Evolutionary conservation across 2,888 invertebrate species (phyloP).

Genomic region (Spatulosminthurus flaviceps): DNA sequence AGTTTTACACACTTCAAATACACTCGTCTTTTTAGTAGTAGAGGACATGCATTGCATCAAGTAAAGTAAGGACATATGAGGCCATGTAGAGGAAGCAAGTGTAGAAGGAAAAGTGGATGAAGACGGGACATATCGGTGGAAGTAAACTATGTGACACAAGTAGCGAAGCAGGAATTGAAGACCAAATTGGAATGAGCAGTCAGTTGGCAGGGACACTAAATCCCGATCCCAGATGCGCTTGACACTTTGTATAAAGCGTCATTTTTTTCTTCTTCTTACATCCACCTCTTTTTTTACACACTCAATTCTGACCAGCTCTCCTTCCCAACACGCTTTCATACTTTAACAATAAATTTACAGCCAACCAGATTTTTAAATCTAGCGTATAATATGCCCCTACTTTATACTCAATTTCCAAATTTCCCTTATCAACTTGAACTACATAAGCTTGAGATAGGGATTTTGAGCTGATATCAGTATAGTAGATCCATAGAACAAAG

Average conservation of each 20-base stretch:
- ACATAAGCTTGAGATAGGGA: too few relatives aligned
- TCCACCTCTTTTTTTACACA: too few relatives aligned
- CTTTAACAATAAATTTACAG: background rate
- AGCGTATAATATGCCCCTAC: background rate
- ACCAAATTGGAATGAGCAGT: constrained; percentile 46
- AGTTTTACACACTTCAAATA: background rate
- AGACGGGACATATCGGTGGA: constrained; percentile 2
- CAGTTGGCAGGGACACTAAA: constrained; percentile 49
- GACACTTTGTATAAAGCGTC: constrained; percentile 36
- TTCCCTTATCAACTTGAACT: background rate
- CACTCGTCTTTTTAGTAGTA: background rate
- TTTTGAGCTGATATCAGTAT: too few relatives aligned
- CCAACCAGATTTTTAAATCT: background rate
- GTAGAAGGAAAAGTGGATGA: constrained; percentile 8
- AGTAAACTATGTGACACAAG: constrained; percentile 40
- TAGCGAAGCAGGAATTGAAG: constrained; percentile 39
- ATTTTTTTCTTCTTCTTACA: constrained; percentile 16
- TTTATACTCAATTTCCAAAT: background rate
- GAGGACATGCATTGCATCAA: too few relatives aligned
- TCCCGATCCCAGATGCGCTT: constrained; percentile 44
- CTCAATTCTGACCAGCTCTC: constrained; percentile 3
- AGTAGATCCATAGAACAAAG: too few relatives aligned
- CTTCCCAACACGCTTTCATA: background rate
- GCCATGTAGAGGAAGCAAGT: background rate
- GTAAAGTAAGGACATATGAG: too few relatives aligned